phyloP scores from a whole-genome alignment of 2,888 invertebrate species.

The Morpho deidamia region DNA sequence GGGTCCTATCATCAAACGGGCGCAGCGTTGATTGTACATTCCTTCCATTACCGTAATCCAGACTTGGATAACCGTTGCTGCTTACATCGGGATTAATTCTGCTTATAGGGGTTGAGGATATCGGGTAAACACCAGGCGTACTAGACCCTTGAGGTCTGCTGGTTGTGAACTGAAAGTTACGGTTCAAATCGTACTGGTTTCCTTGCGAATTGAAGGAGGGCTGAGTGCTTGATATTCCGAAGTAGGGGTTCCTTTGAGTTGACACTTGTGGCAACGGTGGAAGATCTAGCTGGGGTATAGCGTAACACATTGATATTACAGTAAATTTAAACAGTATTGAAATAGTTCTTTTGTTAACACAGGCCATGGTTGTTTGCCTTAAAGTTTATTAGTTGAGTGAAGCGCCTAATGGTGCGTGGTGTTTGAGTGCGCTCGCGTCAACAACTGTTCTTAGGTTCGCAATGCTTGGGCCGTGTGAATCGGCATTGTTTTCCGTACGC shows the following conservation, averaged over 20 bases:
- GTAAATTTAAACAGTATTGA: constrained; percentile 44
- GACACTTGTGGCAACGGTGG: constrained; percentile 67
- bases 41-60: constrained; percentile 49
- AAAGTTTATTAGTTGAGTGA: constrained; percentile 24
- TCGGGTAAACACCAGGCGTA: constrained; percentile 48
- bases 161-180: constrained; percentile 55
- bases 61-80: constrained; percentile 63
- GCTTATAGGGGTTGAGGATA: constrained; percentile 56
- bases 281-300: constrained; percentile 73
- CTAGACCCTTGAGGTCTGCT: constrained; percentile 44
- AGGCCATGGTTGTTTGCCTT: constrained; percentile 55
- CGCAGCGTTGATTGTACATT: constrained; percentile 51
- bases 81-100: constrained; percentile 66
- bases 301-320: constrained; percentile 33
- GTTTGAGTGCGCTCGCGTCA: constrained; percentile 53
- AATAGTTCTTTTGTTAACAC: constrained; percentile 40
- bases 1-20: constrained; percentile 46
- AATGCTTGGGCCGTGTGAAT: constrained; percentile 66
- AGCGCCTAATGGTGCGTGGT: constrained; percentile 62
- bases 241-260: constrained; percentile 50
- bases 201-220: constrained; percentile 32
- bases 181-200: constrained; percentile 56
- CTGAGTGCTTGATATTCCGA: constrained; percentile 51
- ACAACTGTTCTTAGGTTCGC: constrained; percentile 47
- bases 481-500: constrained; percentile 42